phyloP scores from a whole-genome alignment of 2,797 vertebrate genomes.

The Alauda arvensis region DNA sequence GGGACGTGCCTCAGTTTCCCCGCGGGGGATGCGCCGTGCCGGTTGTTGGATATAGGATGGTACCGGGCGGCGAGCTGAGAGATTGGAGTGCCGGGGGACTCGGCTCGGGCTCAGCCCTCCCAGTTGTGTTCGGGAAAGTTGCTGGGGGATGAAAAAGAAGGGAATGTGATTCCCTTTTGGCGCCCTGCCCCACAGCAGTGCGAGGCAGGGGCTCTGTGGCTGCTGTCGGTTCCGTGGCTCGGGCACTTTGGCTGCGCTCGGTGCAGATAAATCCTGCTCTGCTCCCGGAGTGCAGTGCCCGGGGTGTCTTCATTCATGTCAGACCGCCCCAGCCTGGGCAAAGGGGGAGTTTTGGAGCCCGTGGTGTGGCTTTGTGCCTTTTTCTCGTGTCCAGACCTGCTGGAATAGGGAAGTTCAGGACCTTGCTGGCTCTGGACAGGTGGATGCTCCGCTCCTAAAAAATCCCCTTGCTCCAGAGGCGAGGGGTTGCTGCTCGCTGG shows the following conservation, averaged over 20 bases:
- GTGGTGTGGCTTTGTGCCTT: not conserved
- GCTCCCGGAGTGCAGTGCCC: not conserved
- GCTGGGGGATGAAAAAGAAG: not conserved
- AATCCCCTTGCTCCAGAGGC: not conserved
- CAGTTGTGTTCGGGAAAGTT: not conserved
- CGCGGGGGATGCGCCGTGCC: not conserved
- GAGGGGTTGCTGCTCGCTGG: not conserved
- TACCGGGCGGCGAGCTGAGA: not conserved
- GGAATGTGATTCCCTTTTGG: not conserved
- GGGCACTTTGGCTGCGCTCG: fast-evolving
- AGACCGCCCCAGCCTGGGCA: not conserved
- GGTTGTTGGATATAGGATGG: fast-evolving
- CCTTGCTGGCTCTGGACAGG: not conserved
- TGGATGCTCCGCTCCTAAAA: not conserved
- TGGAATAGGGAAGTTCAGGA: not conserved
- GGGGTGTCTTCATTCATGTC: fast-evolving
- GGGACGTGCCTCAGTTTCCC: slow-evolving; percentile 17
- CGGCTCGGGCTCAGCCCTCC: not conserved
- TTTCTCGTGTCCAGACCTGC: not conserved
- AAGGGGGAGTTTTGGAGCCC: not conserved
- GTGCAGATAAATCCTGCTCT: not conserved
- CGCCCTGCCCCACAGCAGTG: not conserved
- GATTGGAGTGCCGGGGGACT: not conserved
- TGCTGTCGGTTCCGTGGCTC: fast-evolving
- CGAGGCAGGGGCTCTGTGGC: not conserved